Percentiles rank a stretch among this genome's conserved stretches.
These are phyloP conservation scores for Mythimna albipuncta DNA, from an alignment of 2,888 invertebrate species.

Conservation along the genomic window DNA sequence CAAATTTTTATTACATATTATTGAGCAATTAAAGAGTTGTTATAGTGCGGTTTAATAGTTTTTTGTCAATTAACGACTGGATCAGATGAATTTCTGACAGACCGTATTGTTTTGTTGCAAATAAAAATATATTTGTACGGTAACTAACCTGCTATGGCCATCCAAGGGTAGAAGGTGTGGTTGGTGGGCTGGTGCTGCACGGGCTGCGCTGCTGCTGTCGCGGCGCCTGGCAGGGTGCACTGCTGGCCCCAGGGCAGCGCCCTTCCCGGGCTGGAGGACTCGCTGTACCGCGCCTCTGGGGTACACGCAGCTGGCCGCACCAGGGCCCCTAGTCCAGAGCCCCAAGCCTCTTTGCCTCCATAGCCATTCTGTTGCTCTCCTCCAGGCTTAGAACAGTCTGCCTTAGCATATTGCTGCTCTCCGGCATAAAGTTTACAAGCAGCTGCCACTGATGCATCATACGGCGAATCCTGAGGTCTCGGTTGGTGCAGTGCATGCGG, in stretches of 20 bases:
- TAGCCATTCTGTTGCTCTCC: conserved; percentile 92
- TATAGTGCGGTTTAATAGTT: conserved; percentile 46
- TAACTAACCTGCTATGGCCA: conserved; percentile 99
- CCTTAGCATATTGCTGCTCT: conserved; percentile 92
- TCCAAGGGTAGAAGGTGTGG: conserved; percentile 99
- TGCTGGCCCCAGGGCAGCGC: conserved; percentile 96
- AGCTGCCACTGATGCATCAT: conserved; percentile 97
- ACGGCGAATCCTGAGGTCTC: conserved; percentile 97
- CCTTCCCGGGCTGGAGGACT: conserved; percentile 95
- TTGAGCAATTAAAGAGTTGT: conserved; percentile 68
- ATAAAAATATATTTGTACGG: conserved; percentile 36
- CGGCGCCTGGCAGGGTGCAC: conserved; percentile 95
- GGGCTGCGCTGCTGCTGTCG: conserved; percentile 95
- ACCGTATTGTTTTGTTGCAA: conserved; percentile 28
- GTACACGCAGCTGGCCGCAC: conserved; percentile 97
- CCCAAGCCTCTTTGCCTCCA: conserved; percentile 94
- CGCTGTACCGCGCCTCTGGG: conserved; percentile 96
- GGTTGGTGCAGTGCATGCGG: conserved; percentile 95
- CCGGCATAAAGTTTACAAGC: conserved; percentile 96
- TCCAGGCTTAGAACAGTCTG: conserved; percentile 94
- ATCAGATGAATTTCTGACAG: conserved; percentile 24
- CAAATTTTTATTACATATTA: conserved; percentile 67
- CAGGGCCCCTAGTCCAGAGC: conserved; percentile 92
- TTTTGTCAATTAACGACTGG: conserved; percentile 55
- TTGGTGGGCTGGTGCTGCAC: conserved; percentile 97